Base-by-base conservation (phyloP, 2,888 invertebrate species). In the Drosophila maculinotata region DNA sequence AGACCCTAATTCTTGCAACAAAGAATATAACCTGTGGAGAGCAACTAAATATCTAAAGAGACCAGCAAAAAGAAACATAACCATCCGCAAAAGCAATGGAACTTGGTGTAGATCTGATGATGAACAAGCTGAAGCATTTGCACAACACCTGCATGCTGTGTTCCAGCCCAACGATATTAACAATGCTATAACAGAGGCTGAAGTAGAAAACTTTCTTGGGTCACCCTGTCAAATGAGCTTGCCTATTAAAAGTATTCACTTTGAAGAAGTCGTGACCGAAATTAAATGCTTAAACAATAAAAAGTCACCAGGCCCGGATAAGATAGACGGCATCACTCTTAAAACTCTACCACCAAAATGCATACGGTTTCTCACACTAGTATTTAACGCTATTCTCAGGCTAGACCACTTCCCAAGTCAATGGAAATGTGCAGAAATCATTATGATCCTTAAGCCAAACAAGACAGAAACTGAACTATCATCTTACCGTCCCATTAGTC, bases 371-470 rank as follows among this genome's bases (percentile, higher is more conserved):
- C 12, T 45, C 12, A 20, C 23, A 9, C 23, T 23, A 12, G 1
- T 35, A 8, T 48, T 23, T 5, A 35, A 35, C 6, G 38, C 49
- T 3, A 49, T 49, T 3, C n/a, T 49, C 4, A 49, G 28, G 20
- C 8, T 49, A n/a, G 49, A 49, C 15, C 20, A 49, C 38, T 38
- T 49, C 14, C 49, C 38, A 44, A 30, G 17, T 33, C 35, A 15
- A 15, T 15, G 15, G 4, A 35, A 35, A 35, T 15, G 38, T 30
- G 49, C 39, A 35, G 47, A 48, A 30, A 49, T 49, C 17, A 38
- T 49, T 20, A 39, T 49, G 49, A 39, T 38, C 38, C 49, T 30
- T n/a, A 38, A 49, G 38, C 49, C 38, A 28, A 17, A 38, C 30
- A 38, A 38, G n/a, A 4, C 25, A 15, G 15, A 33, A 33, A 31